Conservation (phyloP, 2,797 vertebrate genomes). For the Alosa sapidissima region DNA sequence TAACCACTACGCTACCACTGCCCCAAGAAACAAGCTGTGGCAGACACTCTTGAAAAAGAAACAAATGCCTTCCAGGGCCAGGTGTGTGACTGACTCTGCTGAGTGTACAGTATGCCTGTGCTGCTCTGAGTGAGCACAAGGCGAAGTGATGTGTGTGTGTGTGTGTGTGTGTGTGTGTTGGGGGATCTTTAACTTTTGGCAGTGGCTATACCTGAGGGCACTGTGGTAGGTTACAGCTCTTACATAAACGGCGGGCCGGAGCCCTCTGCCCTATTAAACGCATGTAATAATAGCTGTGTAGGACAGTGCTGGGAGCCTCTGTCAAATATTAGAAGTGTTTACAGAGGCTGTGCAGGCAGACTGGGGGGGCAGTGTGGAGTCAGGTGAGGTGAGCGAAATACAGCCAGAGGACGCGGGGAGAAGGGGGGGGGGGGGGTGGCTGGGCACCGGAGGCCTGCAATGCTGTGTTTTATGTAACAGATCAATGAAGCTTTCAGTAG, state of each 20-base stretch:
- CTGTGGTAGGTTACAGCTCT: neutral
- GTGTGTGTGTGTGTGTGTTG: neutral
- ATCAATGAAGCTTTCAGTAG: neutral
- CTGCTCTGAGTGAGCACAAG: no score
- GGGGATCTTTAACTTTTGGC: neutral
- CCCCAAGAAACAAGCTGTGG: no score
- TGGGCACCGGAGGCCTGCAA: neutral
- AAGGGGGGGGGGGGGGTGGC: neutral
- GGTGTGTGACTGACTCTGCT: neutral
- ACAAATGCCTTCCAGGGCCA: neutral
- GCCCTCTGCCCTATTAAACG: neutral
- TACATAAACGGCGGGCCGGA: neutral
- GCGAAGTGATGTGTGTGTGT: neutral
- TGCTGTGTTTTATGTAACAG: neutral
- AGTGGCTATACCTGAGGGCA: neutral
- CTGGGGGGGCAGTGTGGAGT: neutral
- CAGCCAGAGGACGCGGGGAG: neutral
- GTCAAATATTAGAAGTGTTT: slow-evolving; percentile 9
- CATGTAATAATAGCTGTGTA: neutral
- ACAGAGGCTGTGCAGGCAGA: neutral
- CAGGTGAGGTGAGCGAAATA: neutral
- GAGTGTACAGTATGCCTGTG: neutral
- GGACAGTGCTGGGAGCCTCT: neutral
- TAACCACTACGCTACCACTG: no score
- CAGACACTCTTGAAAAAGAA: neutral